Base-by-base conservation (phyloP, 2,113 vertebrate species). In the Pangasianodon hypophthalmus region DNA sequence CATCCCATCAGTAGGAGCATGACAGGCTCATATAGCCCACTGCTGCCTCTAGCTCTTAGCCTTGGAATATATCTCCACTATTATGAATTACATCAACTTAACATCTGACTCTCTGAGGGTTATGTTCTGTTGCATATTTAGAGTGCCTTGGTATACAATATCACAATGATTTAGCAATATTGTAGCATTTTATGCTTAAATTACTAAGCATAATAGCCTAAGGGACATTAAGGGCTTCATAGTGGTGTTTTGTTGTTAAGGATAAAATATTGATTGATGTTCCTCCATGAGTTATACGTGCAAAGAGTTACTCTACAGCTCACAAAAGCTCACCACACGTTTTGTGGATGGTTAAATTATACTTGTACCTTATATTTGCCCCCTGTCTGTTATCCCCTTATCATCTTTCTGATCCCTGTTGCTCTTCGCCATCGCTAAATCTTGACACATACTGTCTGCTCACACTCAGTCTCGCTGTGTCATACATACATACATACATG, bases 71-170 rank as follows among this genome's bases (percentile, higher is more conserved):
- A 81, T 83, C 86, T 91, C 54, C 87, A 56, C 69, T 56, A 62
- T 90, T 90, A 92, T 90, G 89, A 88, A 91, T 90, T 85, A 81
- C 71, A 71, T 58, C 91, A 85, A 79, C 87, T 92, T 92, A 89
- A 87, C 80, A 89, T 81, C 81, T 89, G 88, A 64, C 88, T 79
- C 60, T 79, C 86, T 26, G 16, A 54, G 46, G 44, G 82, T 90
- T 84, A 86, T 87, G 41, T 85, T 88, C 77, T 64, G 32, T 79
- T 88, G 86, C 91, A 90, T 91, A 90, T 90, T 83, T 90, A 90
- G 48, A 69, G 80, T 69, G 82, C 24, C 50, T 75, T 62, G 19
- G 54, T 88, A 85, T 71, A 86, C 86, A 89, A 88, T 26, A 88
- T 91, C 84, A 90, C 52, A 84, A 14, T 64, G 19, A 81, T 90